Evolutionary conservation across 2,113 vertebrate species (phyloP), one percentile per base, ranked within the genome.

Genomic region (Mormyrus lacerda): DNA sequence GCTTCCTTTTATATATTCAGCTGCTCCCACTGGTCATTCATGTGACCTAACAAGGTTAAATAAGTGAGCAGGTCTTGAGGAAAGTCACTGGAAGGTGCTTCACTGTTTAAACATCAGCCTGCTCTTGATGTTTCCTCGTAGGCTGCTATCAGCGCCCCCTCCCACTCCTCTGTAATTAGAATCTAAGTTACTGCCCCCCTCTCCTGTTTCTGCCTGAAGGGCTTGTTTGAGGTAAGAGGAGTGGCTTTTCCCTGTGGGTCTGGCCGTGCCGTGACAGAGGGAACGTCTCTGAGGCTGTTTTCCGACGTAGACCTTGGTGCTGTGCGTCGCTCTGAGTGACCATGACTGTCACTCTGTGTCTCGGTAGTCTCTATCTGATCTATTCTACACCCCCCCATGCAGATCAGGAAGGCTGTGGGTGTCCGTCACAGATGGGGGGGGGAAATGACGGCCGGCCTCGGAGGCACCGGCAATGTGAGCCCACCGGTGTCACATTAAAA

Each of bases 121-220:
- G 91, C 92, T 86, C 89, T 90, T 91, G 93, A 90, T 94, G 89
- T 94, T 89, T 88, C 89, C 83, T n/a, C 86, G 87, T 90, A 91
- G 90, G 92, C 88, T 93, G 93, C 94, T 95, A 95, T 95, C 94
- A 95, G 73, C 1, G 0, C 73, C 93, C 89, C 91, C 93, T 94
- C 94, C 93, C 90, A 92, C 91, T 90, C 90, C 85, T 84, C 90
- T 94, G 93, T 95, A 95, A 95, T 95, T 93, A 95, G 90, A 92
- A 90, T 92, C 89, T 90, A 19, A 21, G 15, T 45, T 31, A 9
- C 44, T 24, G 9, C 83, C 31, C 19, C 1, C 27, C 42, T 73
- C n/a, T 47, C 39, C 42, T 58, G 50, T 48, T 82, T 11, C 21
- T 15, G 11, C 53, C 44, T 65, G n/a, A 47, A 61, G 48, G 85